A percentile compares a stretch with the other conserved stretches of the same genome.
Conservation (phyloP, 2,888 invertebrate genomes). For the Biston betularia region DNA sequence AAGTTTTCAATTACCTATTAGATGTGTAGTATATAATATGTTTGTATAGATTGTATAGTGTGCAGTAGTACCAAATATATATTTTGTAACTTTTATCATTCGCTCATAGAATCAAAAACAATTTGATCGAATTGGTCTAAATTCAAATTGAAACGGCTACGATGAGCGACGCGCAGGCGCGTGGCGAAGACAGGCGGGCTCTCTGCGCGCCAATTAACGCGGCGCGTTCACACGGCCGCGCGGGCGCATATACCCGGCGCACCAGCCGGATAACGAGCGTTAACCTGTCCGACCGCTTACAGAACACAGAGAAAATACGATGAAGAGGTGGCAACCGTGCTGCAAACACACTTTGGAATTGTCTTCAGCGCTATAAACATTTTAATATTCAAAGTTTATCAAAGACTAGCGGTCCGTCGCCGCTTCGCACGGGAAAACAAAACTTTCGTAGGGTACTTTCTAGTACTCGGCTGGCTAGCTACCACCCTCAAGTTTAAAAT, state of each 20-base stretch:
- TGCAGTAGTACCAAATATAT: no score
- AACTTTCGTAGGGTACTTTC: no score
- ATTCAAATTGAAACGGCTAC: constrained; percentile 68
- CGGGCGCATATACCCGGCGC: constrained; percentile 55
- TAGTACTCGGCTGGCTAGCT: no score
- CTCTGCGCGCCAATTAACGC: constrained; percentile 81
- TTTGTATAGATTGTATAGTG: no score
- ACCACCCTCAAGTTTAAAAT: no score
- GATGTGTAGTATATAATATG: no score
- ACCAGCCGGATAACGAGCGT: constrained; percentile 58
- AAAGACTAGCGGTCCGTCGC: no score
- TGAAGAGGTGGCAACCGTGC: background rate
- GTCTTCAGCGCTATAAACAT: background rate
- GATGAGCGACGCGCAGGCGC: constrained; percentile 65
- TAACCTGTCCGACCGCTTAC: constrained; percentile 54
- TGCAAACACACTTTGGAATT: background rate
- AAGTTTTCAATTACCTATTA: no score
- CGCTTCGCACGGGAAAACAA: no score
- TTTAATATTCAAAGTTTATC: background rate
- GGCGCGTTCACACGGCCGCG: constrained; percentile 74
- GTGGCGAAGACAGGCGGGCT: constrained; percentile 78
- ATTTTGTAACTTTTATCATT: no score
- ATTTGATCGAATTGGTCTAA: constrained; percentile 56
- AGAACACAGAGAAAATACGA: background rate
- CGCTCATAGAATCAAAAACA: constrained; percentile 39